Evolutionary conservation across 2,888 invertebrate species (phyloP).

Genomic region (Zygogramma bicolorata): DNA sequence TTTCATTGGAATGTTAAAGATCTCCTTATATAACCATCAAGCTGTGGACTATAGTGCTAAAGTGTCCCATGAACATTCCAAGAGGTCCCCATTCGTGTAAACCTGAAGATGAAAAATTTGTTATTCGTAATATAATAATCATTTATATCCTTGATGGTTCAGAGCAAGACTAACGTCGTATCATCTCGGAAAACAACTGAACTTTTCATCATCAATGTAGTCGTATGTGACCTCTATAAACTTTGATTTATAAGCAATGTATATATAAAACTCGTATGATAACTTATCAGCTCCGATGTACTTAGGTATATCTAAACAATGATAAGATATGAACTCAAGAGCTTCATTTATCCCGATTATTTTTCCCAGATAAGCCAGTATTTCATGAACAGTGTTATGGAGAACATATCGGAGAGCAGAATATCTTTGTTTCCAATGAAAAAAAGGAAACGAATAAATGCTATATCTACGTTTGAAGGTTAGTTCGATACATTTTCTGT

Average conservation of each 20-base stretch:
- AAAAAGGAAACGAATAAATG: not conserved
- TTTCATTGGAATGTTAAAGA: too few relatives aligned
- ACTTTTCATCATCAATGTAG: not conserved
- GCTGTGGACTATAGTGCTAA: too few relatives aligned
- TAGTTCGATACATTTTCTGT: not conserved
- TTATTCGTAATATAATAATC: too few relatives aligned
- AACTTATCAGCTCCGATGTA: conserved; percentile 29
- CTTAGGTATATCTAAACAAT: conserved; percentile 37
- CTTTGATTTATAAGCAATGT: conserved; percentile 23
- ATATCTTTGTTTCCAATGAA: not conserved
- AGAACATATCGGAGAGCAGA: not conserved
- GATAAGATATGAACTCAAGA: conserved; percentile 34
- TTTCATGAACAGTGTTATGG: conserved; percentile 16
- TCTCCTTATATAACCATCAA: too few relatives aligned
- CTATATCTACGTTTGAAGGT: not conserved
- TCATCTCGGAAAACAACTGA: not conserved
- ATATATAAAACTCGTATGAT: conserved; percentile 21
- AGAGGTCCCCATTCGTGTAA: too few relatives aligned
- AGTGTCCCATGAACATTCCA: too few relatives aligned
- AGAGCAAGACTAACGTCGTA: not conserved
- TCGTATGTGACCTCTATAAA: conserved; percentile 29
- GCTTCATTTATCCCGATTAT: conserved; percentile 25
- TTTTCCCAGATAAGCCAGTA: conserved; percentile 21
- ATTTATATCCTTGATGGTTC: not conserved
- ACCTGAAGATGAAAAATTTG: too few relatives aligned